These are phyloP conservation scores for Atlantisia rogersi DNA, from an alignment of 2,113 vertebrate species.

Conservation along the genomic window DNA sequence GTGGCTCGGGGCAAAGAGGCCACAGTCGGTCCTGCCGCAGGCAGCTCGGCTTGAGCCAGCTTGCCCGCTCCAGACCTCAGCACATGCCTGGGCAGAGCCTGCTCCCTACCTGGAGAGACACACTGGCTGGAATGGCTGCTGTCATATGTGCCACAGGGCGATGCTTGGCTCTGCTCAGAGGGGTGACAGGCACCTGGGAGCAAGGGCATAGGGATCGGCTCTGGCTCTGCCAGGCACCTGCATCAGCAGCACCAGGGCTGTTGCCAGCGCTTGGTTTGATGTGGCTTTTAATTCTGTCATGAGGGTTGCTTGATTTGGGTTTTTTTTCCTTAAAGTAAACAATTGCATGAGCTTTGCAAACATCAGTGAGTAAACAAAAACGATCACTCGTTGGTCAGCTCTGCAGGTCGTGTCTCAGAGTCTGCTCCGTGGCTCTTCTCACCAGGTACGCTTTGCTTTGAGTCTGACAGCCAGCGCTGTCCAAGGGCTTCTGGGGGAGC, in stretches of 20 bases:
- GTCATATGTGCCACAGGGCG: no score
- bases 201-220: neutral
- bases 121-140: neutral
- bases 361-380: neutral
- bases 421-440: neutral
- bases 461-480: neutral
- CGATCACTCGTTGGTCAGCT: fast-evolving
- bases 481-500: neutral
- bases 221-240: neutral
- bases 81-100: fast-evolving
- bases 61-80: fast-evolving
- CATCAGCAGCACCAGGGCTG: fast-evolving
- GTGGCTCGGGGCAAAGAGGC: neutral
- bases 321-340: neutral
- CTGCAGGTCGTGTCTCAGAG: fast-evolving
- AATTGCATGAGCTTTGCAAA: neutral
- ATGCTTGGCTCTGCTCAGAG: neutral
- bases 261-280: neutral
- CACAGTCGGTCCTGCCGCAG: neutral
- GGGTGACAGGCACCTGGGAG: fast-evolving
- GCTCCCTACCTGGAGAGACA: neutral
- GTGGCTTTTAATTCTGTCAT: neutral
- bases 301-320: neutral
- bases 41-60: neutral
- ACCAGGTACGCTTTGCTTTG: neutral